Evolutionary conservation across 2,888 invertebrate species (phyloP), one percentile per base, ranked within the genome.

Genomic region (Abrostola triplasia): DNA sequence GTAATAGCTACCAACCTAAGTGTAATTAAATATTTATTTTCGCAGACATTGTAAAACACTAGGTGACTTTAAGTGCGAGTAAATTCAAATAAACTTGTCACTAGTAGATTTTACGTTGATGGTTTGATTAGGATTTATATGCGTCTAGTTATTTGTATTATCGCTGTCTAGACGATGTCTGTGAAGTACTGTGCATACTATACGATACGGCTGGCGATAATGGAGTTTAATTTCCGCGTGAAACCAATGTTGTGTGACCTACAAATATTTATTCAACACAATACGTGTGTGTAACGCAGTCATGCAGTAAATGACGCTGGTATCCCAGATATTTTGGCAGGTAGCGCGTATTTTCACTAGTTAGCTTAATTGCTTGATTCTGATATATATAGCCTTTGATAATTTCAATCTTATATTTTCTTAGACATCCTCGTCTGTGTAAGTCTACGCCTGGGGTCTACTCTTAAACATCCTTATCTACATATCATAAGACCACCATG

Each of bases 1-100:
- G 24, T 24, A 24, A 24, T 24, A 10, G 10, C 10, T 40, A 40
- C 10, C 7, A 40, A 5, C 10, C 49, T 12, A 35, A 5, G 24
- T 24, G 36, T 50, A 13, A 13, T 54, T 8, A 55, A 44, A 5
- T 58, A 48, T 47, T 40, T 42, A 59, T 67, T 56, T 60, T 60
- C 38, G 60, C 36, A 58, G 40, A 41, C 24, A 11, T 35, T 54
- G 6, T 10, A 51, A 11, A 62, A 59, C 57, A 59, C 57, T 47
- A 52, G 40, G 48, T 58, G 62, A 66, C 52, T 63, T 65, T 70
- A 75, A 73, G 35, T 61, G 59, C 36, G 60, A 76, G 63, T 69
- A 59, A 62, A 70, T 60, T 52, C 57, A 60, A 61, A 60, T 66
- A 58, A 75, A 71, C 54, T 50, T n/a, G 49, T 62, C 56, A 58